Evolutionary conservation across 1,140 invertebrate genomes (phyloP), one percentile per base, ranked within the genome.

Genomic region (Nymphalis io): DNA sequence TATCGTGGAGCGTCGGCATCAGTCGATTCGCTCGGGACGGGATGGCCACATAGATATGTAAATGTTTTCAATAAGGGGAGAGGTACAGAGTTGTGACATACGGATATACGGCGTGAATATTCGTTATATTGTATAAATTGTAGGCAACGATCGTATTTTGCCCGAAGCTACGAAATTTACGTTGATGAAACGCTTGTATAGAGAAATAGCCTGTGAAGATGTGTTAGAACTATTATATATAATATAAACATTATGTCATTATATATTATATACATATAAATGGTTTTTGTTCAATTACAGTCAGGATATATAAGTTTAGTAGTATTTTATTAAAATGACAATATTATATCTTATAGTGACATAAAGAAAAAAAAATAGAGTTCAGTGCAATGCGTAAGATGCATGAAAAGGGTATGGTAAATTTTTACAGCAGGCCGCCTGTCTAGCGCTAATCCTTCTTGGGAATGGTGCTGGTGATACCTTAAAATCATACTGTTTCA

Each of bases 41-140:
- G 70, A 63, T 68, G 66, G 48, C 68, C 76, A 79, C 81, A 85
- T 84, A 81, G 74, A 85, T 84, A 87, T 87, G 83, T 82, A 84
- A 85, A 87, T 87, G 77, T 82, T 87, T 74, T 84, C 85, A 85
- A 87, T 87, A 87, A 85, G 80, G 74, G 62, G 57, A 46, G 68
- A 70, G 67, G 67, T 70, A 65, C 60, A n/a, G 51, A 64, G 53
- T 65, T 51, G 42, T 59, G 68, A 60, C 68, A 60, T 70, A 70
- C 55, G 68, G 68, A 70, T 70, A 64, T 63, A 70, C 42, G 61
- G 61, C 51, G 53, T 70, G 68, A 64, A 70, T 65, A 70, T 70
- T 70, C 53, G 55, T 59, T 46, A 39, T 70, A 70, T 70, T 70
- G 57, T 70, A 70, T 65, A 70, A 70, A 70, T 70, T 70, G 61